Base-by-base conservation (phyloP, 2,797 vertebrate genomes). In the Petrocephalus schoutedeni region DNA sequence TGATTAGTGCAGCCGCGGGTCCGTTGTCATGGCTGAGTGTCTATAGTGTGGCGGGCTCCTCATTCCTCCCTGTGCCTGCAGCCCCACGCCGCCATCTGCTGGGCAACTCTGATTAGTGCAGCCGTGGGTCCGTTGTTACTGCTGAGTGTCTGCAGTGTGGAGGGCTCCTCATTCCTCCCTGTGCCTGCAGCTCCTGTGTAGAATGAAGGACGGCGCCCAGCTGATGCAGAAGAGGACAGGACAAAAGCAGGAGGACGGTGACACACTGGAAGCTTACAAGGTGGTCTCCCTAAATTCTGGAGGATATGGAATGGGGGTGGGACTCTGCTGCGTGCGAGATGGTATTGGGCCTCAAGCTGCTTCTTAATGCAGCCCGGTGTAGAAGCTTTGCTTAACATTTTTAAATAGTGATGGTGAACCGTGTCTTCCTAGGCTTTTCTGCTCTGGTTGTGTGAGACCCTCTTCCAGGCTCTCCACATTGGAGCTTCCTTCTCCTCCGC, bases 401-500 rank as follows among this genome's bases (percentile, higher is more conserved):
- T 1, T 74, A 54, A 45, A 14, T 54, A 21, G 36, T 77, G 16
- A 77, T 49, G 19, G 21, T 54, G 49, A 54, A n/a, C 49, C 28
- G 8, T 86, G 36, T 49, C 41, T 80, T 92, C 92, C 88, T 88
- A 99, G 98, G 96, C 94, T 91, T 99, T 99, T 91, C 93, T 99
- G 92, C 91, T 90, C 86, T 97, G 97, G 92, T 56, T 98, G 85
- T 97, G 96, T 91, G 94, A 92, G 91, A 95, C 87, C 64, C 96
- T 99, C 87, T 96, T 99, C 90, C 96, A 96, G 87, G 94, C 95
- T 4, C 89, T 99, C 57, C 95, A 97, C 92, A 96, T 97, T 1
- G 98, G 98, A 87, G 97, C 97, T 23, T 99, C 97, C 0, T 98
- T 98, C 90, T 95, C 97, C 87, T 97, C 97, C 86, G 97, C 96